Percentiles rank a stretch among this genome's conserved stretches.
Conservation (phyloP, 2,888 invertebrate genomes). For the Bedellia somnulentella region DNA sequence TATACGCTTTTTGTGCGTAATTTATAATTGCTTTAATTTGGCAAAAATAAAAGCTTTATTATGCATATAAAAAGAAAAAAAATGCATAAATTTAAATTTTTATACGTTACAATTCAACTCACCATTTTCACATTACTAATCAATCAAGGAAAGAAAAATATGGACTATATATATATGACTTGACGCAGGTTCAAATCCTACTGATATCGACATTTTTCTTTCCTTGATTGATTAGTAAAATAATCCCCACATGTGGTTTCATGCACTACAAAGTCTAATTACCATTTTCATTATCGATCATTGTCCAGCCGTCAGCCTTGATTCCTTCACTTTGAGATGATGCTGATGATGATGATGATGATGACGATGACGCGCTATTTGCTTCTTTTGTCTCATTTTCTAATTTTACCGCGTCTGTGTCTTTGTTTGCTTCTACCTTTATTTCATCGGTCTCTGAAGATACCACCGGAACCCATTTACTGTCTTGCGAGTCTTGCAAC, state of each 20-base stretch:
- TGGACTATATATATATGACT: not conserved
- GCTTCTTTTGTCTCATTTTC: constrained; percentile 11
- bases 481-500: too few relatives aligned
- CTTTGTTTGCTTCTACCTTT: constrained; percentile 4
- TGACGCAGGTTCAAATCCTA: not conserved
- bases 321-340: constrained; percentile 16
- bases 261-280: too few relatives aligned
- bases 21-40: too few relatives aligned
- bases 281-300: too few relatives aligned
- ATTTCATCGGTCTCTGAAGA: not conserved
- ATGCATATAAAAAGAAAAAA: constrained; percentile 1
- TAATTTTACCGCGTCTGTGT: constrained; percentile 21
- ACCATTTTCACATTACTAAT: too few relatives aligned
- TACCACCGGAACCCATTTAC: too few relatives aligned
- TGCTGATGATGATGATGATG: constrained; percentile 14
- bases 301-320: too few relatives aligned
- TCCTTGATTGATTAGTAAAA: too few relatives aligned
- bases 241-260: too few relatives aligned
- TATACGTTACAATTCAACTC: constrained; percentile 1
- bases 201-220: not conserved
- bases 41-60: constrained; percentile 26
- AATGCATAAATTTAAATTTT: constrained; percentile 6
- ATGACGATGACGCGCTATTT: constrained; percentile 10
- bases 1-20: too few relatives aligned
- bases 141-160: not conserved